Evolutionary conservation across 2,797 vertebrate genomes (phyloP).

Genomic region (Linurgus olivaceus): DNA sequence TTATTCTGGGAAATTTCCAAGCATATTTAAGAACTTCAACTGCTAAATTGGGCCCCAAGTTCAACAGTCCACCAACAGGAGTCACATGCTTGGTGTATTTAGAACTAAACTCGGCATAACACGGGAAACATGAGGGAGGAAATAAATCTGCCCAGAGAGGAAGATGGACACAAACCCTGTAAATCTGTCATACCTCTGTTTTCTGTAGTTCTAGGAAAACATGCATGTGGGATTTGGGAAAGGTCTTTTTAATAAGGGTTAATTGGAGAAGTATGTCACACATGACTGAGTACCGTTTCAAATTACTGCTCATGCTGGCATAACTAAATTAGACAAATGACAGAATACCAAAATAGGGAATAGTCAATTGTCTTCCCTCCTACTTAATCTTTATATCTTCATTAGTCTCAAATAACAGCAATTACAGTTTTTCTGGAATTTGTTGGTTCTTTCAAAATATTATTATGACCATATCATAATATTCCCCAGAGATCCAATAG

Average conservation of each 20-base stretch:
- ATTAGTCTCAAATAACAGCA: not conserved
- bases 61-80: not conserved
- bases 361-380: not conserved
- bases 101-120: not conserved
- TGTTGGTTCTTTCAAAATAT: not conserved
- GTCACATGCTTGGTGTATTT: not conserved
- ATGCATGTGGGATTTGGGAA: constrained; percentile 1
- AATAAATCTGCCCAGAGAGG: not conserved
- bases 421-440: not conserved
- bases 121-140: not conserved
- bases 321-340: constrained; percentile 37
- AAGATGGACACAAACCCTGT: not conserved
- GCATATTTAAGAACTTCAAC: not conserved
- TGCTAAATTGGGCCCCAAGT: not conserved
- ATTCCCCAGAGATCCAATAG: not conserved
- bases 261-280: constrained; percentile 51
- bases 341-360: constrained; percentile 19
- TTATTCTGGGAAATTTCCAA: constrained; percentile 8
- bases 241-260: constrained; percentile 65
- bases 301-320: constrained; percentile 21
- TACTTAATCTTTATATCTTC: not conserved
- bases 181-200: not conserved
- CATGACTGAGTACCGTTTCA: constrained; percentile 40
- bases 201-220: not conserved
- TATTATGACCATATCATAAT: not conserved